Conservation (phyloP, 2,797 vertebrate species). For the Naso thynnoides region DNA sequence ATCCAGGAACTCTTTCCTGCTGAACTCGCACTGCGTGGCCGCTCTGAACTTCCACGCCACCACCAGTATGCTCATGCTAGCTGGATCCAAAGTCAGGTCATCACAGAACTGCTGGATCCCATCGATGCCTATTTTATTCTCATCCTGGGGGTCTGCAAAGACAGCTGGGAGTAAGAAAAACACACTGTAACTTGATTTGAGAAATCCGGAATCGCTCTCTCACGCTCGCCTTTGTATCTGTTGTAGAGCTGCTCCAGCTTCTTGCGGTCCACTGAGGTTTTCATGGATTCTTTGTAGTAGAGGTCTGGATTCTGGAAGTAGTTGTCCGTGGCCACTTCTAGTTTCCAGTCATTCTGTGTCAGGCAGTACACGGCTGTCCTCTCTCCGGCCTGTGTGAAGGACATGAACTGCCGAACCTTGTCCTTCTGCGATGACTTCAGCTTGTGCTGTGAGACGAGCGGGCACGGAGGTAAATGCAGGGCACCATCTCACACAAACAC, state of each 20-base stretch:
- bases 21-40: slow-evolving; percentile 97
- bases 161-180: slow-evolving; percentile 14
- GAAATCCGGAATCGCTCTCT: no score
- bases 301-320: slow-evolving; percentile 94
- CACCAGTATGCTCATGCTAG: slow-evolving; percentile 94
- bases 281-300: slow-evolving; percentile 94
- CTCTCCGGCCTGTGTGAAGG: slow-evolving; percentile 94
- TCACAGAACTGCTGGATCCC: slow-evolving; percentile 98
- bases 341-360: slow-evolving; percentile 95
- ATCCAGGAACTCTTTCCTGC: slow-evolving; percentile 96
- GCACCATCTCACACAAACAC: neutral
- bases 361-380: slow-evolving; percentile 94
- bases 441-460: slow-evolving; percentile 87
- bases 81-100: slow-evolving; percentile 93
- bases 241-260: slow-evolving; percentile 94
- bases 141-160: slow-evolving; percentile 93
- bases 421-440: slow-evolving; percentile 96
- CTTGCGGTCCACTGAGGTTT: slow-evolving; percentile 92
- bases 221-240: slow-evolving; percentile 92
- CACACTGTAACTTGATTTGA: no score
- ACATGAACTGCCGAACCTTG: slow-evolving; percentile 96
- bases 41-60: slow-evolving; percentile 98
- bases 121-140: slow-evolving; percentile 97
- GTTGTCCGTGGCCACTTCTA: slow-evolving; percentile 94
- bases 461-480: slow-evolving; percentile 20